Percentiles rank a stretch among this genome's conserved stretches.
Conservation (phyloP, 2,888 invertebrate species). For the Bombylius major region DNA sequence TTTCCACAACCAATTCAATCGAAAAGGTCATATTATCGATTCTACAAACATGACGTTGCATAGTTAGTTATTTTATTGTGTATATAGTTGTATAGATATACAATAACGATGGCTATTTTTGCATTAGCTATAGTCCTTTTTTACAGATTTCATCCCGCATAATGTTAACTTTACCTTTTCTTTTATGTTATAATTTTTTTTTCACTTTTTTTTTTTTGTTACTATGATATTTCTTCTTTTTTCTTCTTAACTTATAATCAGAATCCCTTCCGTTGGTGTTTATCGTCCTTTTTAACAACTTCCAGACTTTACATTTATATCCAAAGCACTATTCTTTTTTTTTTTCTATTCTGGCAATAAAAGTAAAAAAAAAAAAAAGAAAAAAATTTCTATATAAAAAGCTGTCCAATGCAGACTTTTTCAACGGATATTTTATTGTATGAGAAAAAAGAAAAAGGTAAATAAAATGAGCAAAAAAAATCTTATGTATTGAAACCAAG, state of each 20-base stretch:
- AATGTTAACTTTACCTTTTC: too few species aligned
- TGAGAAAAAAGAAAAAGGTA: too few species aligned
- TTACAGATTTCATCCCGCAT: too few species aligned
- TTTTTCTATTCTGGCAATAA: background rate
- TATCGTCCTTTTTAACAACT: background rate
- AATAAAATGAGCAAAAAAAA: background rate
- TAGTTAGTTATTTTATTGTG: background rate
- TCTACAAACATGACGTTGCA: conserved; percentile 6
- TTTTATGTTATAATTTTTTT: too few species aligned
- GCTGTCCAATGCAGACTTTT: background rate
- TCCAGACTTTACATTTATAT: background rate
- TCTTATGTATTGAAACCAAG: background rate
- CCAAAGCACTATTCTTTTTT: background rate
- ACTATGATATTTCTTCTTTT: too few species aligned
- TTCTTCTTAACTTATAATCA: too few species aligned
- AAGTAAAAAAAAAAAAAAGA: background rate
- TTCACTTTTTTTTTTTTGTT: too few species aligned
- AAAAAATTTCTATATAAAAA: background rate
- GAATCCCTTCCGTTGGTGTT: background rate
- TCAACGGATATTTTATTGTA: background rate
- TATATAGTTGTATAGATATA: conserved; percentile 5
- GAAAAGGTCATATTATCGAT: conserved; percentile 5
- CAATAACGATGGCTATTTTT: background rate
- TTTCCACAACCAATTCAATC: background rate
- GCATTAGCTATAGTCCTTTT: too few species aligned